These are phyloP conservation scores for Mallateleia sp. DNA, from an alignment of 2,888 invertebrate genomes.

Conservation along the genomic window DNA sequence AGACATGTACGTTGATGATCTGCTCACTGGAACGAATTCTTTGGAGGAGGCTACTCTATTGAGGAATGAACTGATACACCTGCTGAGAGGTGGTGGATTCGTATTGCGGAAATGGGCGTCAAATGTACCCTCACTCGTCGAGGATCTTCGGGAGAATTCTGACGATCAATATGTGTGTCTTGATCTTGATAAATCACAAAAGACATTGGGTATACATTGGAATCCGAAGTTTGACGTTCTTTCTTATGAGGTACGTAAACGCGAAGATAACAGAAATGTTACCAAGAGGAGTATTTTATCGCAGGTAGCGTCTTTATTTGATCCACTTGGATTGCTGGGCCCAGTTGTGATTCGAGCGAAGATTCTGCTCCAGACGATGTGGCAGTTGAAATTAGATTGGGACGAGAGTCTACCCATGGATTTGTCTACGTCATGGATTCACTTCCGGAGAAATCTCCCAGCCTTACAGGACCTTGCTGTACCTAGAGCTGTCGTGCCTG, in stretches of 20 bases:
- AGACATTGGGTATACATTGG: constrained; percentile 6
- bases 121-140: too few species aligned
- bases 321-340: constrained; percentile 12
- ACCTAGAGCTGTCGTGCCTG: too few species aligned
- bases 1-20: constrained; percentile 40
- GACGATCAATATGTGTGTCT: neutral
- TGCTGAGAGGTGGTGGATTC: neutral
- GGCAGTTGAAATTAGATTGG: neutral
- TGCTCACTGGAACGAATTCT: neutral
- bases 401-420: neutral
- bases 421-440: neutral
- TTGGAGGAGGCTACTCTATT: neutral
- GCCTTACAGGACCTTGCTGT: too few species aligned
- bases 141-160: neutral
- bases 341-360: constrained; percentile 14
- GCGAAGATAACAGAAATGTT: neutral
- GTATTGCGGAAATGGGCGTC: constrained; percentile 38
- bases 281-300: neutral
- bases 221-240: neutral
- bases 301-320: neutral
- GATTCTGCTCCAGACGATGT: constrained; percentile 1
- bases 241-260: neutral
- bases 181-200: constrained; percentile 6
- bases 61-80: neutral
- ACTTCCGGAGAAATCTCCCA: too few species aligned